Percentiles rank a stretch among this genome's conserved stretches.
These are phyloP conservation scores for Monoplex corrugatus DNA, from an alignment of 2,888 invertebrate genomes.

Conservation along the genomic window DNA sequence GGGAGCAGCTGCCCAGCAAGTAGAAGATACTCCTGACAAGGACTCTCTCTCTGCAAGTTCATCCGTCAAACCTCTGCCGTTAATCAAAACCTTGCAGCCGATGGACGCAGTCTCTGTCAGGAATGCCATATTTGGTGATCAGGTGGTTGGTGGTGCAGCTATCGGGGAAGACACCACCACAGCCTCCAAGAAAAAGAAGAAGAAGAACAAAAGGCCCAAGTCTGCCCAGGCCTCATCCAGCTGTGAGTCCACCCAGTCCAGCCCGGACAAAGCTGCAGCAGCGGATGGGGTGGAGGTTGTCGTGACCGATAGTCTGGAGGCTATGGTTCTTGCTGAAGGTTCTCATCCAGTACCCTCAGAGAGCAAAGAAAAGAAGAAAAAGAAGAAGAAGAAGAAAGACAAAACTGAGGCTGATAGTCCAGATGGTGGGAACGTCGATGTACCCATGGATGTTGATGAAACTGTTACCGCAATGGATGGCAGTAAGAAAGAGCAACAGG, in stretches of 20 bases:
- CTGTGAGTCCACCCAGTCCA: not conserved
- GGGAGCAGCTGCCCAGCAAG: not conserved
- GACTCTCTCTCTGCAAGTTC: not conserved
- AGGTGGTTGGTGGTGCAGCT: not conserved
- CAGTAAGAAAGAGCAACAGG: not conserved
- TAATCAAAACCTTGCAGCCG: not conserved
- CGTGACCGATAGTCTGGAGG: not conserved
- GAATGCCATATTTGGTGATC: not conserved
- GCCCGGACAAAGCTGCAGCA: not conserved
- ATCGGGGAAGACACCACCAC: not conserved
- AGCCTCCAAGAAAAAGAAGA: not conserved
- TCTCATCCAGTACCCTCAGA: not conserved
- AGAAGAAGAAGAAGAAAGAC: not conserved
- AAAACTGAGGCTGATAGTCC: not conserved
- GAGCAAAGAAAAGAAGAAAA: constrained; percentile 46
- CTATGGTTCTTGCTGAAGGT: not conserved
- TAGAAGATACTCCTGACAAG: not conserved
- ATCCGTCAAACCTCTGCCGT: not conserved
- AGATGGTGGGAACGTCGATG: not conserved
- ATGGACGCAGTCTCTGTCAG: not conserved
- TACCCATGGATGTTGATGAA: not conserved
- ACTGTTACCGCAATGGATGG: too few species aligned
- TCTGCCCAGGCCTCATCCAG: constrained; percentile 30
- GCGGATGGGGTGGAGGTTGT: not conserved
- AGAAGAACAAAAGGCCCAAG: constrained; percentile 46